A percentile compares a stretch with the other conserved stretches of the same genome.
Evolutionary conservation across 2,888 invertebrate genomes (phyloP).

Genomic region (Tortrix viridana): DNA sequence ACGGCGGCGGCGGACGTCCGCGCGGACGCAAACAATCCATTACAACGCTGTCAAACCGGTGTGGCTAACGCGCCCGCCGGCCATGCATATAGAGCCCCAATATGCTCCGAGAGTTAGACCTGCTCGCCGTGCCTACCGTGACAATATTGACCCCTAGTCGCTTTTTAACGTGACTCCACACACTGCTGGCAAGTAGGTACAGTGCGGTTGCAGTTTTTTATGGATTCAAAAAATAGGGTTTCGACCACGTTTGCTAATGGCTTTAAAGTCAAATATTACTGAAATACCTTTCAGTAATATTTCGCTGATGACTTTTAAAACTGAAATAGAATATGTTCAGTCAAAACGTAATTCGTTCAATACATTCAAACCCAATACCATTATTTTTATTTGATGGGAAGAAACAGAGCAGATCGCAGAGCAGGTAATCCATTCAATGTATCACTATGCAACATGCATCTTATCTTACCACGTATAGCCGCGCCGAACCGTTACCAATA

Average conservation of each 20-base stretch:
- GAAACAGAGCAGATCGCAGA: slow-evolving; percentile 64
- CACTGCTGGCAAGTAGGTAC: background rate
- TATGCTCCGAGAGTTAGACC: slow-evolving; percentile 67
- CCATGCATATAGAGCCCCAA: slow-evolving; percentile 61
- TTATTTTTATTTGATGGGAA: slow-evolving; percentile 45
- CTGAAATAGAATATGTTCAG: no score
- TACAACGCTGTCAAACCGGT: slow-evolving; percentile 66
- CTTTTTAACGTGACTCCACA: slow-evolving; percentile 52
- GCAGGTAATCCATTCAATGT: slow-evolving; percentile 77
- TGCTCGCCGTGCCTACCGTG: slow-evolving; percentile 54
- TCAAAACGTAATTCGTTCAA: slow-evolving; percentile 2
- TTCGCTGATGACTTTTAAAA: no score
- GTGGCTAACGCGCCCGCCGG: slow-evolving; percentile 47
- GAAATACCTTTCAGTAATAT: no score
- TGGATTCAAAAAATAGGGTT: no score
- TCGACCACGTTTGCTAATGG: no score
- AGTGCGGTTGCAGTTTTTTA: background rate
- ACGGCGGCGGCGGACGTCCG: slow-evolving; percentile 69
- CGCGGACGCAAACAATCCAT: slow-evolving; percentile 75
- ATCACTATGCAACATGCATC: slow-evolving; percentile 72
- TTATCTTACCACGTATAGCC: slow-evolving; percentile 77
- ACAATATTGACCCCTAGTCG: slow-evolving; percentile 62
- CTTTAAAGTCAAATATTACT: no score
- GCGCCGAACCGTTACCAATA: slow-evolving; percentile 81
- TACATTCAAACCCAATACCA: slow-evolving; percentile 42